A percentile compares a stretch with the other conserved stretches of the same genome.
Conservation (phyloP, 2,113 vertebrate species). For the Pygoscelis adeliae region DNA sequence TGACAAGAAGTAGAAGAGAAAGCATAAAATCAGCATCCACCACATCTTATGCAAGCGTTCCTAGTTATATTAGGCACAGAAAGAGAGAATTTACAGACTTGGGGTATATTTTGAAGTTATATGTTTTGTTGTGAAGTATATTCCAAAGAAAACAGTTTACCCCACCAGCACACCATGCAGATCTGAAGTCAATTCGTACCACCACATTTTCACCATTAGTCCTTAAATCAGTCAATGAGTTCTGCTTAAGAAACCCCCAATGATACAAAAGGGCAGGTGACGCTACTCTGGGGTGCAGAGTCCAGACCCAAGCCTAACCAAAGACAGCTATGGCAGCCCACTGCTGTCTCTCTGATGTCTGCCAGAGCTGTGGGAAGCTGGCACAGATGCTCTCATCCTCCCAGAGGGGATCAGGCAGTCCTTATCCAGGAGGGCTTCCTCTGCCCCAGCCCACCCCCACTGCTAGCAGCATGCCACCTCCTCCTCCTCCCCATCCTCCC, state of each 20-base stretch:
- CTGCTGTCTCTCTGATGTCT: accelerated
- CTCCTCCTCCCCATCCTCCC: too few relatives aligned
- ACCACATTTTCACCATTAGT: not conserved
- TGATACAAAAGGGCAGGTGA: not conserved
- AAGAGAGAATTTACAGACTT: not conserved
- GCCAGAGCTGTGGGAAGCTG: not conserved
- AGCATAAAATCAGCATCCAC: not conserved
- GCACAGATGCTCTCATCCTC: accelerated
- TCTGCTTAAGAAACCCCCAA: not conserved
- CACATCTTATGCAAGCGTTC: not conserved
- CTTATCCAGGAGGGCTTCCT: not conserved
- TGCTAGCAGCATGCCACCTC: not conserved
- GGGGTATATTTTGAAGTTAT: not conserved
- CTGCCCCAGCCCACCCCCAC: accelerated
- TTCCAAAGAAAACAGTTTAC: not conserved
- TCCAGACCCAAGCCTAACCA: too few relatives aligned
- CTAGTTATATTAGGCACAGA: not conserved
- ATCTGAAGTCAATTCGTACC: not conserved
- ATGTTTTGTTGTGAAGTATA: not conserved
- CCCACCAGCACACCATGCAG: not conserved
- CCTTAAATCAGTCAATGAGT: not conserved
- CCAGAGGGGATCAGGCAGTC: not conserved
- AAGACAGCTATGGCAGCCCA: not conserved
- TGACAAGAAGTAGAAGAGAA: not conserved
- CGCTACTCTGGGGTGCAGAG: accelerated